These are phyloP conservation scores for Dryomyza anilis DNA, from an alignment of 2,888 invertebrate genomes.

Conservation along the genomic window DNA sequence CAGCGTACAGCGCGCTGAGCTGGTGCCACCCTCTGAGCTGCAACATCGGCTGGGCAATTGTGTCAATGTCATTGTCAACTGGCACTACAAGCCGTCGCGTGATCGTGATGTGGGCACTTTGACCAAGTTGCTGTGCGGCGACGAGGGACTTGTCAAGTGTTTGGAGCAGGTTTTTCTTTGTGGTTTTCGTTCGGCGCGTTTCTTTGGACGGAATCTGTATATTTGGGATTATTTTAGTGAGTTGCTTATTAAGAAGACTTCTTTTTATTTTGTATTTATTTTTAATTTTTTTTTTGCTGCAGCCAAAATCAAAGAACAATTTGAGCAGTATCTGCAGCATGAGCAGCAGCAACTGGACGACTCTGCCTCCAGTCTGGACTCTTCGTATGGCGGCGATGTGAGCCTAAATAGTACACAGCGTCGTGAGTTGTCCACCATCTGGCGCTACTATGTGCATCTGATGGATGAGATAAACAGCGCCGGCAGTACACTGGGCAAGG, in stretches of 20 bases:
- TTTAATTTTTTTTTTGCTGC: neutral
- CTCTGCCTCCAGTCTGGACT: conserved; percentile 52
- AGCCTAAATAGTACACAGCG: conserved; percentile 48
- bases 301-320: conserved; percentile 72
- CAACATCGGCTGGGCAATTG: conserved; percentile 74
- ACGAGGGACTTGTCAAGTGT: conserved; percentile 90
- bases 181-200: conserved; percentile 90
- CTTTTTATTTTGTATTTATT: neutral
- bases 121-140: conserved; percentile 93
- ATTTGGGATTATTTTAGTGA: conserved; percentile 98
- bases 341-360: conserved; percentile 47
- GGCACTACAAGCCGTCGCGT: conserved; percentile 90
- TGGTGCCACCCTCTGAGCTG: conserved; percentile 66
- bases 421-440: conserved; percentile 72
- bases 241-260: conserved; percentile 40
- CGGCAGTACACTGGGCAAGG: conserved; percentile 82
- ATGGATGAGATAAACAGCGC: conserved; percentile 87
- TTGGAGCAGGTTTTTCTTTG: conserved; percentile 94
- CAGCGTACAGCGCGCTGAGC: conserved; percentile 67
- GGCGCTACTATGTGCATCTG: conserved; percentile 87
- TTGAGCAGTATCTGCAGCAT: conserved; percentile 68
- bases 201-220: conserved; percentile 93
- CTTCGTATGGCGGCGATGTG: conserved; percentile 46
- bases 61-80: conserved; percentile 96
- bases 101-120: conserved; percentile 80